These are phyloP conservation scores for Nylanderia fulva DNA, from an alignment of 1,140 invertebrate genomes.

Conservation along the genomic window DNA sequence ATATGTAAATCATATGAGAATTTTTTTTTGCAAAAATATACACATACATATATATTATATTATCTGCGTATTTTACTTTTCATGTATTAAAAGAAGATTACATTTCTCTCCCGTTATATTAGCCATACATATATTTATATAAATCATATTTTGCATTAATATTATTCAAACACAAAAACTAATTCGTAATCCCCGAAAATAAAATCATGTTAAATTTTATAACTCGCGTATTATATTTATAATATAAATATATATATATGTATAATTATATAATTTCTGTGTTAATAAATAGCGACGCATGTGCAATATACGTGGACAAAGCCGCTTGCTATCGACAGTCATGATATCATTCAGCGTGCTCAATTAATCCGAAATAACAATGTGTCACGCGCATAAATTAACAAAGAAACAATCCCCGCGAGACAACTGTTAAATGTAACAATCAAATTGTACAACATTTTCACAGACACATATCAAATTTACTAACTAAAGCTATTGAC, in stretches of 20 bases:
- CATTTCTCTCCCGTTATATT: no score
- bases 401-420: slow-evolving; percentile 37
- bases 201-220: slow-evolving; percentile 27
- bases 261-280: slow-evolving; percentile 28
- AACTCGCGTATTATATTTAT: not conserved
- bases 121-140: no score
- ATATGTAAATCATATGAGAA: not conserved
- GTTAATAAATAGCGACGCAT: not conserved
- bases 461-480: slow-evolving; percentile 26
- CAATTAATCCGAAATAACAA: slow-evolving; percentile 55
- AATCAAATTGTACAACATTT: slow-evolving; percentile 50
- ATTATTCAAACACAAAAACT: slow-evolving; percentile 13
- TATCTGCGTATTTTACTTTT: no score
- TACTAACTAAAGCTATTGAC: slow-evolving; percentile 5
- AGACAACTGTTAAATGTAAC: slow-evolving; percentile 48
- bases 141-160: slow-evolving; percentile 19
- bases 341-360: slow-evolving; percentile 24
- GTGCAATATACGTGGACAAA: slow-evolving; percentile 1
- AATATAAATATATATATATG: not conserved
- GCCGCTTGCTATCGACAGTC: slow-evolving; percentile 53
- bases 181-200: slow-evolving; percentile 21
- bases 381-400: slow-evolving; percentile 52
- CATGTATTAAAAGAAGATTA: no score
- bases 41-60: no score
- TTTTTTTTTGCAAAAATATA: no score